Conservation (phyloP, 2,113 vertebrate species). For the Prunella fulvescens region DNA sequence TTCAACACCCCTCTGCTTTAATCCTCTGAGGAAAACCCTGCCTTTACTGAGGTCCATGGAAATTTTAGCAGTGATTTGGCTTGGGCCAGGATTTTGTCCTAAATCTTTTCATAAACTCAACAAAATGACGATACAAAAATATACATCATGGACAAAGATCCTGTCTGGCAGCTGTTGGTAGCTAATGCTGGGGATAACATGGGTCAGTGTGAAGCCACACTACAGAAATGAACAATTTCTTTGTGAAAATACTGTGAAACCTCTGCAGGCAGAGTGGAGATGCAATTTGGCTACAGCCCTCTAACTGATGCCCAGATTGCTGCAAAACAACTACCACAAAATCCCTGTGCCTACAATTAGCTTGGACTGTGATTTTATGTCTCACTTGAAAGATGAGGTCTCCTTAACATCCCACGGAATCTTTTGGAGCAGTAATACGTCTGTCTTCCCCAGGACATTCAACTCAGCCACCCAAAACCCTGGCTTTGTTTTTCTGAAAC, state of each 20-base stretch:
- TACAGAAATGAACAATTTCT: not conserved
- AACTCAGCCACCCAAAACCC: not conserved
- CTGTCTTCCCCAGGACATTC: not conserved
- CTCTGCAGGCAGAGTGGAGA: not conserved
- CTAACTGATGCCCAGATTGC: not conserved
- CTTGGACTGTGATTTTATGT: not conserved
- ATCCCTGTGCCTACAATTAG: not conserved
- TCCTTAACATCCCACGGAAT: fast-evolving
- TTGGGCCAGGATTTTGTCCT: not conserved
- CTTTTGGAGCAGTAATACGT: fast-evolving
- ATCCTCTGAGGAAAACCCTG: not conserved
- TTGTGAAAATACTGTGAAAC: not conserved
- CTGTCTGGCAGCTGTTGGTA: not conserved
- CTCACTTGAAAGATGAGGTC: not conserved
- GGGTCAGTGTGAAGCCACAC: not conserved
- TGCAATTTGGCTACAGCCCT: not conserved
- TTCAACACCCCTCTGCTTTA: not conserved
- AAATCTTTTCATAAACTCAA: not conserved
- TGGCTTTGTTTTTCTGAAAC: not conserved
- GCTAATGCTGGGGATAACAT: fast-evolving
- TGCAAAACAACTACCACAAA: not conserved
- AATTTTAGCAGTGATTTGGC: not conserved
- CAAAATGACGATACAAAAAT: not conserved
- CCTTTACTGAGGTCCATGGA: not conserved
- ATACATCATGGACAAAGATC: not conserved